Conservation (phyloP, 2,888 invertebrate species). For the Limnephilus rhombicus region DNA sequence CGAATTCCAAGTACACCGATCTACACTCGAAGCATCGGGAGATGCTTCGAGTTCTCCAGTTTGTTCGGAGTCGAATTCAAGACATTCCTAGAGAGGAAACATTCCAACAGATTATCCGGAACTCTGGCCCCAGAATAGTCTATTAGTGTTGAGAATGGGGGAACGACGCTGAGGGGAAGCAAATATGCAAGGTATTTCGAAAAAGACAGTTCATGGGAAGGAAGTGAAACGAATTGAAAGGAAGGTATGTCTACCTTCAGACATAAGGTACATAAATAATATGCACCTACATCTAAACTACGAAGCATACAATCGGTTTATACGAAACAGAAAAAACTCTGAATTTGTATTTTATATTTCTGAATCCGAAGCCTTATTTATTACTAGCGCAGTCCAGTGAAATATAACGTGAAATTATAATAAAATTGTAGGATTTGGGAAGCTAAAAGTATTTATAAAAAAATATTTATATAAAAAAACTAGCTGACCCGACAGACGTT, state of each 20-base stretch:
- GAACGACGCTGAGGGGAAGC: background rate
- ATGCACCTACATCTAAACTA: too few relatives aligned
- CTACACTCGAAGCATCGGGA: background rate
- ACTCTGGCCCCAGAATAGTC: background rate
- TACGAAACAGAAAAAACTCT: too few relatives aligned
- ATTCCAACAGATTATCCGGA: background rate
- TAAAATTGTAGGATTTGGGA: too few relatives aligned
- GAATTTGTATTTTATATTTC: too few relatives aligned
- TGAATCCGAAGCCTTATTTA: too few relatives aligned
- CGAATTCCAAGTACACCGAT: background rate
- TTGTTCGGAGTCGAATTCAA: background rate
- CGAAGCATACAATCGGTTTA: too few relatives aligned
- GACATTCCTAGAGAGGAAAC: background rate
- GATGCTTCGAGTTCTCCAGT: background rate
- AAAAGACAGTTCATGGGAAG: background rate
- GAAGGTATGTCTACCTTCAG: background rate
- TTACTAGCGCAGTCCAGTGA: too few relatives aligned
- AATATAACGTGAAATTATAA: too few relatives aligned
- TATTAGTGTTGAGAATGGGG: background rate
- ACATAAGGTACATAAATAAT: background rate
- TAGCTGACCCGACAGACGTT: too few relatives aligned
- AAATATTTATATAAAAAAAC: too few relatives aligned
- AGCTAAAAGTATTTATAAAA: too few relatives aligned
- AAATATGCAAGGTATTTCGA: background rate
- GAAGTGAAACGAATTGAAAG: background rate